Conservation (phyloP, 1,140 invertebrate species). For the Philotrypesis tridentata region DNA sequence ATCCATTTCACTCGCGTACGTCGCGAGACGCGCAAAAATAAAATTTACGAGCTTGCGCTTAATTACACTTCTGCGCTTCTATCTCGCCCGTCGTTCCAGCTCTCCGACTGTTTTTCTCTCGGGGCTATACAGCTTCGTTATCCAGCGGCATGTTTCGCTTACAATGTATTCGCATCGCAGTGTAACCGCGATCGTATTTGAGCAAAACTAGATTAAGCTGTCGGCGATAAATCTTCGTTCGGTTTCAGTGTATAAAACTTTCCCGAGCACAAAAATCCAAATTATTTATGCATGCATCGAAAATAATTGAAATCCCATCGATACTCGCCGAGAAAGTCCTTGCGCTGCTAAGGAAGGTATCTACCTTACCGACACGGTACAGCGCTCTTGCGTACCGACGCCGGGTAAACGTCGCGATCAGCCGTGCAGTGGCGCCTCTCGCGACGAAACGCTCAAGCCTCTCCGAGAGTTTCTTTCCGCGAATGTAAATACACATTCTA, state of each 20-base stretch:
- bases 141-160: not conserved
- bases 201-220: not conserved
- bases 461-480: slow-evolving; percentile 48
- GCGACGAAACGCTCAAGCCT: not conserved
- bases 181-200: not conserved
- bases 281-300: not conserved
- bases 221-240: not conserved
- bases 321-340: not conserved
- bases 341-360: not conserved
- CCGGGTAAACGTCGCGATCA: not conserved
- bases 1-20: slow-evolving; percentile 10
- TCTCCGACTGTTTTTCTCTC: slow-evolving; percentile 8
- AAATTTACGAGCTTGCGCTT: slow-evolving; percentile 50
- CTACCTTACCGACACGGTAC: slow-evolving; percentile 41
- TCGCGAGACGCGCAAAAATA: slow-evolving; percentile 34
- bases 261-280: not conserved
- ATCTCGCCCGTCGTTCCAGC: slow-evolving; percentile 16
- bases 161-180: not conserved
- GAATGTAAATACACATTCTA: not conserved
- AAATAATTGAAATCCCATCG: not conserved
- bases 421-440: slow-evolving; percentile 51
- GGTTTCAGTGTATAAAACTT: no score
- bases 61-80: slow-evolving; percentile 46
- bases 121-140: not conserved
- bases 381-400: slow-evolving; percentile 27